Conservation (phyloP, 2,797 vertebrate genomes). For the Micropoecilia bifurca region DNA sequence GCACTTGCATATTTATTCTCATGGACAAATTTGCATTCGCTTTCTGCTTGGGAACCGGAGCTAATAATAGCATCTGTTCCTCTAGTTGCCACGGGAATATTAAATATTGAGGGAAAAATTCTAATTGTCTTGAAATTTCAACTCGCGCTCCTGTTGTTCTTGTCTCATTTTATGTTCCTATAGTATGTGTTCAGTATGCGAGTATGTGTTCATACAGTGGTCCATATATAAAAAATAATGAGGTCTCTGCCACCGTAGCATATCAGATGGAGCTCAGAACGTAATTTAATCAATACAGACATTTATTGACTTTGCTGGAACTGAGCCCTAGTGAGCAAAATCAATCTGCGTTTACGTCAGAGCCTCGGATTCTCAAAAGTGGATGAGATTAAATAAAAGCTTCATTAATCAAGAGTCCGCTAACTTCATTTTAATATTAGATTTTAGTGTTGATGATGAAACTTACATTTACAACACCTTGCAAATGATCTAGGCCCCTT, state of each 20-base stretch:
- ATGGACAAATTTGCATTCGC: conserved; percentile 53
- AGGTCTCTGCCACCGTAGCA: conserved; percentile 13
- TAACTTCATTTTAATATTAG: background rate
- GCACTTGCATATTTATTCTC: conserved; percentile 44
- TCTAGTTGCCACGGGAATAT: conserved; percentile 61
- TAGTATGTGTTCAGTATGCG: too few species aligned
- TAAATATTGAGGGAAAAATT: conserved; percentile 19
- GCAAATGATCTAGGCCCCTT: background rate
- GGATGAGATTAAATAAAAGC: conserved; percentile 27
- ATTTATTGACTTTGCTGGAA: conserved; percentile 47
- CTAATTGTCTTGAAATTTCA: background rate
- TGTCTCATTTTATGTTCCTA: background rate
- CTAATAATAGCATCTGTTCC: conserved; percentile 67
- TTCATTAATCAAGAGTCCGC: conserved; percentile 27
- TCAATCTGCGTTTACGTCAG: conserved; percentile 50
- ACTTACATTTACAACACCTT: background rate
- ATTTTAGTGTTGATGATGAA: background rate
- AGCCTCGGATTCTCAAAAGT: conserved; percentile 19
- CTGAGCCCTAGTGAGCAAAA: conserved; percentile 36
- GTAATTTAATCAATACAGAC: conserved; percentile 39
- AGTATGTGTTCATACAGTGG: background rate
- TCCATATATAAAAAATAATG: conserved; percentile 14
- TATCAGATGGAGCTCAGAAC: conserved; percentile 18
- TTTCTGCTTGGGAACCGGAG: conserved; percentile 42
- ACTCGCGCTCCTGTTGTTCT: background rate